phyloP scores from a whole-genome alignment of 2,888 invertebrate genomes.

The Melanargia galathea region DNA sequence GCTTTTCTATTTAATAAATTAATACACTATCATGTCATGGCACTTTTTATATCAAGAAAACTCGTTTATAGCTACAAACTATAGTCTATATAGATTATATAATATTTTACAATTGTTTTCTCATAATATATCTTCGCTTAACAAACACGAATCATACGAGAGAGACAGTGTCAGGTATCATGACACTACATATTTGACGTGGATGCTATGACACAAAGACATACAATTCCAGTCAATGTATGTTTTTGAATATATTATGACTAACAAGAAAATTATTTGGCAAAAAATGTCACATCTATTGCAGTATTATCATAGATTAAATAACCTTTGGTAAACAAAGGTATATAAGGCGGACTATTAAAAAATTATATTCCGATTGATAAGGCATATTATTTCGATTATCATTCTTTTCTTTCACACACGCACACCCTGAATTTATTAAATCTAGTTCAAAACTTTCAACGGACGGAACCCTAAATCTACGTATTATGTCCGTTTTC shows the following conservation, averaged over 20 bases:
- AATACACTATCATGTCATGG: slow-evolving; percentile 1
- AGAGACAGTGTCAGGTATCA: background rate
- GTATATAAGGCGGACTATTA: slow-evolving; percentile 1
- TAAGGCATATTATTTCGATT: slow-evolving; percentile 12
- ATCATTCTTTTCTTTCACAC: slow-evolving; percentile 6
- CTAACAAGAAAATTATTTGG: no score
- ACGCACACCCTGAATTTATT: background rate
- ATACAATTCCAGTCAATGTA: background rate
- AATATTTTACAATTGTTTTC: background rate
- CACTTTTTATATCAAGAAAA: slow-evolving; percentile 6
- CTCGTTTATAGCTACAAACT: background rate
- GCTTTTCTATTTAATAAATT: background rate
- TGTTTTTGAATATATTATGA: no score
- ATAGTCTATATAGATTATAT: background rate
- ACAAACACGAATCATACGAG: no score
- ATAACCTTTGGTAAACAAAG: background rate
- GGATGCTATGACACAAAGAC: background rate
- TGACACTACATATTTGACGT: background rate
- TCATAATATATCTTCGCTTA: background rate
- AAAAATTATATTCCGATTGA: background rate
- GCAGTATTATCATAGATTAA: background rate
- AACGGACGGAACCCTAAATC: slow-evolving; percentile 62
- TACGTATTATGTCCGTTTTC: no score
- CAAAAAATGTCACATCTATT: background rate
- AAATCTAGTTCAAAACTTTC: slow-evolving; percentile 41